phyloP scores from a whole-genome alignment of 2,797 vertebrate species.

The Pipistrellus kuhlii region DNA sequence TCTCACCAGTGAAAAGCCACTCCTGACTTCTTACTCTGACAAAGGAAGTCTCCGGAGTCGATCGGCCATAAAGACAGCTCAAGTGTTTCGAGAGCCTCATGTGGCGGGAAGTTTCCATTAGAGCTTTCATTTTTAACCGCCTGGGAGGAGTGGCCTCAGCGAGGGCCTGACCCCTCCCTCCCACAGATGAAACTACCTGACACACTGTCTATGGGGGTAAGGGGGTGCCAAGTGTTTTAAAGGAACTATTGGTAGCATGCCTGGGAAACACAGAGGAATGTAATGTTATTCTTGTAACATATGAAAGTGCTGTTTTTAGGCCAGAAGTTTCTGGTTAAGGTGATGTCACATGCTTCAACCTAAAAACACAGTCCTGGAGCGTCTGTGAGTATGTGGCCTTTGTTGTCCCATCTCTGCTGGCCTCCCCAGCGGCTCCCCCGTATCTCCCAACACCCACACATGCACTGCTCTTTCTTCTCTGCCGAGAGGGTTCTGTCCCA shows the following conservation, averaged over 20 bases:
- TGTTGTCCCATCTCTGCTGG: background rate
- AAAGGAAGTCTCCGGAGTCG: conserved; percentile 49
- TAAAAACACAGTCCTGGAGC: background rate
- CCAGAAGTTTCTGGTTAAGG: background rate
- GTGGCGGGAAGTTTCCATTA: background rate
- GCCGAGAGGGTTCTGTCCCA: background rate
- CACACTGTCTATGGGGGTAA: background rate
- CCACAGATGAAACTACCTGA: background rate
- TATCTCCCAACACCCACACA: background rate
- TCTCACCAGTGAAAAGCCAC: conserved; percentile 42
- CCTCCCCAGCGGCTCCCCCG: fast-evolving
- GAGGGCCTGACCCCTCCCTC: background rate
- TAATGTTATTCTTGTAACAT: background rate
- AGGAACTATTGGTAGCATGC: background rate
- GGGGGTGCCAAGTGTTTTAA: background rate
- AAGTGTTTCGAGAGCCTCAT: background rate
- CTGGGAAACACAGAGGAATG: background rate
- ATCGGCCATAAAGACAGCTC: conserved; percentile 17
- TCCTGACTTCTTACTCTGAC: conserved; percentile 47
- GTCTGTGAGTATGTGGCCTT: background rate
- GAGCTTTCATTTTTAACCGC: background rate
- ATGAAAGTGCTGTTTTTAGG: conserved; percentile 26
- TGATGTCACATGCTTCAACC: conserved; percentile 12
- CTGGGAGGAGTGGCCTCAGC: background rate
- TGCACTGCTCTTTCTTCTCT: background rate